These are phyloP conservation scores for Odontophorus gujanensis DNA, from an alignment of 2,113 vertebrate species.

Conservation along the genomic window DNA sequence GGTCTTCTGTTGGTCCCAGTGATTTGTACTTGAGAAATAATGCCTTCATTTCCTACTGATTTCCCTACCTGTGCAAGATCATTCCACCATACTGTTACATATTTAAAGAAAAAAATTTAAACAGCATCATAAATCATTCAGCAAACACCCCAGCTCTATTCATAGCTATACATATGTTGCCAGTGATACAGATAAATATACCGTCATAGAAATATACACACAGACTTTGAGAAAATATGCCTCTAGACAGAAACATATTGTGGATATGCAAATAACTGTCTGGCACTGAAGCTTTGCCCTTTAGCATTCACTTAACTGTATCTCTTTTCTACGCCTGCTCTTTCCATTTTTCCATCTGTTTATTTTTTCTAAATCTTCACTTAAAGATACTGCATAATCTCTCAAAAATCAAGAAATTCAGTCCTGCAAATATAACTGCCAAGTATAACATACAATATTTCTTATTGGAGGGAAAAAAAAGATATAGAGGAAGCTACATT, in stretches of 20 bases:
- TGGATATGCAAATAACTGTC: conserved; percentile 83
- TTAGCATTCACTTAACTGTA: conserved; percentile 76
- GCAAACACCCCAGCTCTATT: conserved; percentile 76
- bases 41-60: background rate
- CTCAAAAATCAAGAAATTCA: conserved; percentile 76
- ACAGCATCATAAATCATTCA: conserved; percentile 71
- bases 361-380: conserved; percentile 72
- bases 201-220: conserved; percentile 79
- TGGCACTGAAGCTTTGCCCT: conserved; percentile 80
- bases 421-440: conserved; percentile 69
- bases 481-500: conserved; percentile 19
- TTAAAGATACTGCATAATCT: conserved; percentile 70
- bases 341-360: conserved; percentile 76
- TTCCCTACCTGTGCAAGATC: background rate
- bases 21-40: background rate
- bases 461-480: conserved; percentile 20
- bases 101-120: conserved; percentile 64
- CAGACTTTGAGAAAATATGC: conserved; percentile 77
- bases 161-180: conserved; percentile 81
- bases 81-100: background rate
- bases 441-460: conserved; percentile 67
- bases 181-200: conserved; percentile 83
- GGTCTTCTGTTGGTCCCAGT: background rate
- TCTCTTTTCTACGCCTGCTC: conserved; percentile 57
- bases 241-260: conserved; percentile 83